A percentile compares a stretch with the other conserved stretches of the same genome.
These are phyloP conservation scores for Hybos culiciformis DNA, from an alignment of 2,888 invertebrate genomes.

Conservation along the genomic window DNA sequence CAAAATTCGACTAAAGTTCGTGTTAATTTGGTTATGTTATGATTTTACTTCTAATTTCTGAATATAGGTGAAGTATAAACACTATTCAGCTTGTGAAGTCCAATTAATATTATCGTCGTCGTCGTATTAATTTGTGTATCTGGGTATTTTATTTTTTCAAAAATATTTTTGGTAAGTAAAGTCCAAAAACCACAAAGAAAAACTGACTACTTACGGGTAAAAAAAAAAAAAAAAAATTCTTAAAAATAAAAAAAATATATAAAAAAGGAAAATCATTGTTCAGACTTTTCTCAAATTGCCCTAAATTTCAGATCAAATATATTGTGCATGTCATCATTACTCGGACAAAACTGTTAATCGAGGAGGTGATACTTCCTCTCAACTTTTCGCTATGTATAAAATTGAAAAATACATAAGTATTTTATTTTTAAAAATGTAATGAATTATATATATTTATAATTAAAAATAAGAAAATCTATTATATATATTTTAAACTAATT, in stretches of 20 bases:
- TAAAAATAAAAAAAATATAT: background rate
- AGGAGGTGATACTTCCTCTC: conserved; percentile 1
- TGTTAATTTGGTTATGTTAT: no score
- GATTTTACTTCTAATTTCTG: no score
- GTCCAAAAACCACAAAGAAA: no score
- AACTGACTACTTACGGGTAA: no score
- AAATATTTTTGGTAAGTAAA: no score
- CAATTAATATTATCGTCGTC: background rate
- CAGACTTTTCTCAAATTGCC: conserved; percentile 27
- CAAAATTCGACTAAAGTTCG: no score
- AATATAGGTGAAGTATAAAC: no score
- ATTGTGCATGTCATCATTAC: conserved; percentile 1
- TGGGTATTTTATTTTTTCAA: background rate
- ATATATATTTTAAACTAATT: conserved; percentile 14
- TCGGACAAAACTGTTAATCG: background rate
- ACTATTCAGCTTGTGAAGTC: background rate
- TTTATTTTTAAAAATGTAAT: background rate
- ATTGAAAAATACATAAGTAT: background rate
- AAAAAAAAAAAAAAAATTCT: no score
- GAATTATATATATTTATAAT: conserved; percentile 2
- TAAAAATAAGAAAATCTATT: background rate
- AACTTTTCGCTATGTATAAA: conserved; percentile 1
- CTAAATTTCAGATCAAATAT: conserved; percentile 32
- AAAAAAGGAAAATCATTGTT: background rate
- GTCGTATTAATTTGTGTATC: background rate